Base-by-base conservation (phyloP, 1,140 invertebrate genomes). In the Leptinotarsa texana region DNA sequence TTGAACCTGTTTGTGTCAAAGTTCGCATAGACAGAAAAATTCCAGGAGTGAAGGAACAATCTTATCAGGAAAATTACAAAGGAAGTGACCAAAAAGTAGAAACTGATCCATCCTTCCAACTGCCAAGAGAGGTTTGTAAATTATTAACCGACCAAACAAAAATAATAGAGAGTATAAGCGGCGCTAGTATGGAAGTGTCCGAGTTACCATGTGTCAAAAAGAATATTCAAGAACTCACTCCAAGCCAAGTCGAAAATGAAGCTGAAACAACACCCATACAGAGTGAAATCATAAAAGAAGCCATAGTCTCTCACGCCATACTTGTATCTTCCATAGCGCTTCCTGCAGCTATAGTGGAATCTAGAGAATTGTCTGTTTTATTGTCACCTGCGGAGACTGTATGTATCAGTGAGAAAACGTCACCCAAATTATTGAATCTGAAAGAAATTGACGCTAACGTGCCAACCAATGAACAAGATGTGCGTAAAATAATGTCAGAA, bases 401-500 rank as follows among this genome's bases (percentile, higher is more conserved):
- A 8, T 18, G 4, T 8, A 15, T 33, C 21, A 65, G 21, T 1
- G 68, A 74, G 49, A 79, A 73, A 77, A 47, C 72, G 18, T 74
- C 75, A 18, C 73, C 76, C 21, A 69, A 78, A 49, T 42, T 74
- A 21, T 57, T 80, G 2, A 69, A 80, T 57, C 51, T 77, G 4
- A 67, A 51, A 63, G 69, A 57, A 21, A 73, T 63, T 4, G 69
- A 78, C 18, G 68, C 75, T 17, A 72, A 72, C 27, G 63, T 75
- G 13, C 67, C 74, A 47, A 75, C 80, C n/a, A 82, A 75, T 67
- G 82, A 83, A 73, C 82, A 79, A 47, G 85, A 88, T 67, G 84
- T 89, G 47, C 83, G 83, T 49, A 85, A 85, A 76, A 80, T 88
- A 21, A 87, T 87, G 76, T 85, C 83, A 27, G 86, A 88, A 84